Evolutionary conservation across 2,113 vertebrate species (phyloP).

Genomic region (Lynx canadensis): DNA sequence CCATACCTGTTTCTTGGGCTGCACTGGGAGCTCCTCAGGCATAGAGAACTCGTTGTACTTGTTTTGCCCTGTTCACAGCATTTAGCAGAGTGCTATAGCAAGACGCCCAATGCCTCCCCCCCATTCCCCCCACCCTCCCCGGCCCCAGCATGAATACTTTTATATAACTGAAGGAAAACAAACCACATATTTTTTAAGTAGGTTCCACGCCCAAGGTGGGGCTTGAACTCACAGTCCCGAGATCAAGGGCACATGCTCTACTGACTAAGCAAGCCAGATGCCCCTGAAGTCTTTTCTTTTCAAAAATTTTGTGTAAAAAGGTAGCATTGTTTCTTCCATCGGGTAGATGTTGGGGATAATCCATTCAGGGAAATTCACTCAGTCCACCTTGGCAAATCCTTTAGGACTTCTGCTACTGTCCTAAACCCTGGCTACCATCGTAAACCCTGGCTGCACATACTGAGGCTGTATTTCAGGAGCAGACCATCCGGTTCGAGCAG

Average conservation of each 20-base stretch:
- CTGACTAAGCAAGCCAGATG: background rate
- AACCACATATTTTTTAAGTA: background rate
- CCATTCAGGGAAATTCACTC: background rate
- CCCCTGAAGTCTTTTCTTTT: background rate
- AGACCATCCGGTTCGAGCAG: background rate
- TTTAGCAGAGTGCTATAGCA: background rate
- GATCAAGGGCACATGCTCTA: background rate
- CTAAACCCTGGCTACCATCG: background rate
- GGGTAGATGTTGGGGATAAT: background rate
- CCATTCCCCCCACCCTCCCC: no score
- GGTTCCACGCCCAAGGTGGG: background rate
- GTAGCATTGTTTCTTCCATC: background rate
- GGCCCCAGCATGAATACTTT: background rate
- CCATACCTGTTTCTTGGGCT: background rate
- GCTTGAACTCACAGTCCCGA: background rate
- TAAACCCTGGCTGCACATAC: background rate
- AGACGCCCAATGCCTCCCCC: background rate
- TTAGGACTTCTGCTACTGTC: background rate
- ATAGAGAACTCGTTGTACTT: background rate
- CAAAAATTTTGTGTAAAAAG: background rate
- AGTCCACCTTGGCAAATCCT: background rate
- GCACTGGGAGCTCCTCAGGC: background rate
- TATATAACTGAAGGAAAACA: background rate
- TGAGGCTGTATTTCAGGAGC: background rate
- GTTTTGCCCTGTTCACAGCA: background rate